Conservation (phyloP, 2,113 vertebrate species). For the Synchiropus splendidus region DNA sequence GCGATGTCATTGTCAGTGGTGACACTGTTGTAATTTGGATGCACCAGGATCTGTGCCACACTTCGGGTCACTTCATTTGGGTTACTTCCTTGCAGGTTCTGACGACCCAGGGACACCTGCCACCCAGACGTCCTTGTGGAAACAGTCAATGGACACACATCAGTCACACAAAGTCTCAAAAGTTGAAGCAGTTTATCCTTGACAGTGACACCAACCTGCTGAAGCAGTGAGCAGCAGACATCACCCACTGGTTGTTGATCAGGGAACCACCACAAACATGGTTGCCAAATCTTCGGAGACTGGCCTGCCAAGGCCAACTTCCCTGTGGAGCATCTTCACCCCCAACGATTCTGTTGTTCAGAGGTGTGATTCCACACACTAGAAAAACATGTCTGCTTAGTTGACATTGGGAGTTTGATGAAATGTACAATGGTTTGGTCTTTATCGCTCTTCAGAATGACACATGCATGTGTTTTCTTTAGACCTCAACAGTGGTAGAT, state of each 20-base stretch:
- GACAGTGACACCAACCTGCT: conserved; percentile 26
- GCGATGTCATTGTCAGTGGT: conserved; percentile 65
- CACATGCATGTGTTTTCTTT: too few species aligned
- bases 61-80: conserved; percentile 16
- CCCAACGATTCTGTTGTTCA: conserved; percentile 47
- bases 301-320: conserved; percentile 62
- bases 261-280: conserved; percentile 69
- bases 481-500: too few species aligned
- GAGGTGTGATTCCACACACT: conserved; percentile 1
- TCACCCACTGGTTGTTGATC: conserved; percentile 47
- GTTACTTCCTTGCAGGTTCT: conserved; percentile 21
- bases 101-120: conserved; percentile 25
- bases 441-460: too few species aligned
- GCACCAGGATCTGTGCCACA: conserved; percentile 27
- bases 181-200: background rate
- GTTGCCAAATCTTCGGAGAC: conserved; percentile 28
- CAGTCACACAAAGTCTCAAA: background rate
- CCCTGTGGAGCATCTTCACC: conserved; percentile 28
- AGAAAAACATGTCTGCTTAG: too few species aligned
- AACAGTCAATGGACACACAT: background rate
- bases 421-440: too few species aligned
- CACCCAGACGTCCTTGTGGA: background rate
- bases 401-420: too few species aligned
- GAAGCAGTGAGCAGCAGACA: conserved; percentile 71
- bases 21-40: conserved; percentile 38